Base-by-base conservation (phyloP, 2,888 invertebrate genomes). In the Tetrapedia diversipes region DNA sequence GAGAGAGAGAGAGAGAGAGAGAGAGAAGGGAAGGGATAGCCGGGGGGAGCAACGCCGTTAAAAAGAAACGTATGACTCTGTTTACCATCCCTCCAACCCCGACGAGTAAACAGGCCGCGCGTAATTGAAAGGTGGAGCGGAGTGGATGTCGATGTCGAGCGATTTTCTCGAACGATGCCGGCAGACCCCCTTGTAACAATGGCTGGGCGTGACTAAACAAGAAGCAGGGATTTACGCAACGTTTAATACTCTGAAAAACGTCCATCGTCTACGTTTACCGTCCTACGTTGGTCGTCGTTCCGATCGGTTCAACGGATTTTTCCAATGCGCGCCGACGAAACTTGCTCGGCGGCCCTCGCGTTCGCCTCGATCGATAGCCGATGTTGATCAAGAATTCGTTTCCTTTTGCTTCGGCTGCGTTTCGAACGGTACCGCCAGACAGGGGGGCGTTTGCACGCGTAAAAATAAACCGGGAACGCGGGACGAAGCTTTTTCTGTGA, bases 71-170 rank as follows among this genome's bases (percentile, higher is more conserved):
- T 70, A 70, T 41, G 67, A 70, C 51, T 70, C 63, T 78, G 70
- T 78, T 78, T 78, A 70, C 77, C 60, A 60, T 65, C 57, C 60
- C 63, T 68, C 61, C 24, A n/a, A 45, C 45, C 61, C 43, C 39
- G 47, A 14, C 34, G 65, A 32, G 77, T 66, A 78, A 78, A 78
- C 76, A 66, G 75, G 66, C 29, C 32, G 49, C 57, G 66, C 56
- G 77, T 78, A 78, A 76, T 70, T 66, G 77, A 70, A 70, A 76
- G 76, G 65, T 53, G 70, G 61, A 63, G 66, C 61, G 43, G 37
- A 63, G 56, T 57, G 69, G 61, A 76, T 61, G 70, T 70, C 70
- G 77, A 70, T 75, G 70, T 47, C 70, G 66, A 66, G 43, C 65
- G 77, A 78, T 76, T 78, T 78, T 78, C 77, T 78, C 63, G 47